Conservation (phyloP, 2,888 invertebrate species). For the Eilema griseolum region DNA sequence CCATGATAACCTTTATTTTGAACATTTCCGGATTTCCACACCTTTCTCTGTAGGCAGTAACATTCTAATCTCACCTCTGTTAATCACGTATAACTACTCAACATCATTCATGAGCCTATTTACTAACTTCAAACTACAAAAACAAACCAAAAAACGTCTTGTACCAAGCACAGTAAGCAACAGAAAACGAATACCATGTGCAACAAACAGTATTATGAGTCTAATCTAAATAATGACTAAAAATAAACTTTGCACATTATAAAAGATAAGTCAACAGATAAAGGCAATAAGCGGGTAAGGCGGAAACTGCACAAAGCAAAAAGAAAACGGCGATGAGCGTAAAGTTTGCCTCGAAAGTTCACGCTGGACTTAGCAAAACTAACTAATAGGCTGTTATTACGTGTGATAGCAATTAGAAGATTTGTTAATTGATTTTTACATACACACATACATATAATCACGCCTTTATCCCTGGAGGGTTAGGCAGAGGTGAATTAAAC, state of each 20-base stretch:
- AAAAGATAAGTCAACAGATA: conserved; percentile 56
- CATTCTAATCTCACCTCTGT: neutral
- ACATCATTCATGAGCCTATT: neutral
- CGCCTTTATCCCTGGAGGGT: no score
- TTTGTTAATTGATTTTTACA: neutral
- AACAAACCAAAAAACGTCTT: neutral
- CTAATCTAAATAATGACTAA: conserved; percentile 44
- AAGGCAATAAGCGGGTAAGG: conserved; percentile 56
- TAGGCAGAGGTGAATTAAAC: no score
- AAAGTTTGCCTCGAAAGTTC: conserved; percentile 61
- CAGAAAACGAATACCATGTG: conserved; percentile 19
- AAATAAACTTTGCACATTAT: conserved; percentile 54
- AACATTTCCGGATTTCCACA: no score
- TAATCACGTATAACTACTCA: neutral
- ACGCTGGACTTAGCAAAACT: conserved; percentile 60
- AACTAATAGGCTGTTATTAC: conserved; percentile 58
- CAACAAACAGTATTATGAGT: conserved; percentile 26
- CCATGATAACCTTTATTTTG: no score
- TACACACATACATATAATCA: no score
- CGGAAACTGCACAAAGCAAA: conserved; percentile 59
- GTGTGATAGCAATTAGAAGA: conserved; percentile 36
- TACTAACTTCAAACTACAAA: neutral
- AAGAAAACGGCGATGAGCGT: conserved; percentile 63
- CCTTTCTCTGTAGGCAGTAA: neutral
- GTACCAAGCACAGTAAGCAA: conserved; percentile 4